phyloP scores from a whole-genome alignment of 2,888 invertebrate genomes.

The Poecilus cupreus region DNA sequence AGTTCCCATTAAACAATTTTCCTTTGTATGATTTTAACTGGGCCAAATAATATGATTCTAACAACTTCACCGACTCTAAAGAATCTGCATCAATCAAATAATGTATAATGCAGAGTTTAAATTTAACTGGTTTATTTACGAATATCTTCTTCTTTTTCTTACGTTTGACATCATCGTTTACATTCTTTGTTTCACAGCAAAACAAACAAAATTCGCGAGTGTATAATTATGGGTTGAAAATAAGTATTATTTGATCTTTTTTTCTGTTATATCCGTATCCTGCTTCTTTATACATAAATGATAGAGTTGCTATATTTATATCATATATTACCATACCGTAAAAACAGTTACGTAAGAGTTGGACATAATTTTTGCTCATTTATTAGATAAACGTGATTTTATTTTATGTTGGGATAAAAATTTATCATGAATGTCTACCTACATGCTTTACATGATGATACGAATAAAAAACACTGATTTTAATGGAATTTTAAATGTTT shows the following conservation, averaged over 20 bases:
- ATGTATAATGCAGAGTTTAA: too few relatives aligned
- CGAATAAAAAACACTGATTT: background rate
- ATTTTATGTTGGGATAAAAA: background rate
- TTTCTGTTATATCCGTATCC: background rate
- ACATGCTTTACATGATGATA: constrained; percentile 1
- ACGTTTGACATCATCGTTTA: background rate
- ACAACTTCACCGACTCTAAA: too few relatives aligned
- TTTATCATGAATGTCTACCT: background rate
- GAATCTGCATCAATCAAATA: background rate
- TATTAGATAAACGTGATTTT: constrained; percentile 12
- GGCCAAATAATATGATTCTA: too few relatives aligned
- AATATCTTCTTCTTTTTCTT: background rate
- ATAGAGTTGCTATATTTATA: constrained; percentile 11
- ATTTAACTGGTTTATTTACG: too few relatives aligned
- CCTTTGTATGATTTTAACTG: too few relatives aligned
- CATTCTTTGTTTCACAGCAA: too few relatives aligned
- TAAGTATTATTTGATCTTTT: background rate
- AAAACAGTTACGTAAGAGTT: constrained; percentile 15
- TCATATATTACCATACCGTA: constrained; percentile 10
- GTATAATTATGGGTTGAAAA: too few relatives aligned
- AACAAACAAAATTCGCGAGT: too few relatives aligned
- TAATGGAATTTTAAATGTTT: constrained; percentile 23
- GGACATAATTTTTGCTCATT: constrained; percentile 20
- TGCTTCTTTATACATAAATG: constrained; percentile 18
- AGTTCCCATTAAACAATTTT: too few relatives aligned